Evolutionary conservation across 2,888 invertebrate genomes (phyloP), one percentile per base, ranked within the genome.

Genomic region (Colostygia pectinataria): DNA sequence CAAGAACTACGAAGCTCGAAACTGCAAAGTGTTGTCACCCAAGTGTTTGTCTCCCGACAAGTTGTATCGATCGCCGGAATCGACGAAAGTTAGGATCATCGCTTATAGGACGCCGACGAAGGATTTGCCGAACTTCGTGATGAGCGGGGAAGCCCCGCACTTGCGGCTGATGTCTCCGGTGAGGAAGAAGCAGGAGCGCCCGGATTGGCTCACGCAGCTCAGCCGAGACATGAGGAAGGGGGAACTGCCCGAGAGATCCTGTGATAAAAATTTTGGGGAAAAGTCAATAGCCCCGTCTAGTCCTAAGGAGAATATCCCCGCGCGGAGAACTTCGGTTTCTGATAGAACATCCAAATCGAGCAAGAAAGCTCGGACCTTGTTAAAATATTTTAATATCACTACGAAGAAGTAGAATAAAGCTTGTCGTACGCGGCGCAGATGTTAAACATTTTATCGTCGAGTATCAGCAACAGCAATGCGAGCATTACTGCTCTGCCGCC

Each of bases 101-200:
- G 54, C 79, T 59, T 68, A 79, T 51, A 53, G 66, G 36, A 93
- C 94, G 1, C 94, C 95, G 0, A 94, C 94, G 0, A 89, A 91
- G 9, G 93, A 95, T 72, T 76, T 96, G 52, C 96, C 96, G 0
- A 94, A 96, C 81, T 96, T 91, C 65, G 95, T 95, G 0, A 60
- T 93, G 8, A 93, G 94, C 62, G 96, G 96, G 0, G 93, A 93
- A 25, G 96, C 96, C 0, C 96, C 96, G 0, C 96, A 96, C 74
- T 73, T 95, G 40, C 82, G 92, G 27, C 87, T 92, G 37, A 93
- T 93, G 90, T 95, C 95, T 0, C 95, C 95, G 0, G 91, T 91
- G 20, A 93, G 93, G 51, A 91, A 91, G 57, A 88, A 87, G 20
- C 92, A 91, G 53, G 92, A 92, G 38, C 33, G 50, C 2, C 39